Evolutionary conservation across 2,797 vertebrate genomes (phyloP).

Genomic region (Octomys mimax): DNA sequence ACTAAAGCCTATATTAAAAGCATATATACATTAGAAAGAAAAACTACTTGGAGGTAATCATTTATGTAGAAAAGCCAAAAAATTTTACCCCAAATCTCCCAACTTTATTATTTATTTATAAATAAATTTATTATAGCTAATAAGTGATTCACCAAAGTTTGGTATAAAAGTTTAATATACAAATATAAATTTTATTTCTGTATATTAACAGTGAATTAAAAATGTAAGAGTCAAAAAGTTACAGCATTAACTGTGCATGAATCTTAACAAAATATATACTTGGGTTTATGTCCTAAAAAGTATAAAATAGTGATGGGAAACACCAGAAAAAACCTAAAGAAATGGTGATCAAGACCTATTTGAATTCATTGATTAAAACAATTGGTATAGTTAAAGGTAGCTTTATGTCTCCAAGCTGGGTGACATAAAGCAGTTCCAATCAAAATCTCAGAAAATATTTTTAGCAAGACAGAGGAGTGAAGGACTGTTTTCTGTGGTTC

Average conservation of each 20-base stretch:
- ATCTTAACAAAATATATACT: constrained; percentile 23
- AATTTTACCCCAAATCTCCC: neutral
- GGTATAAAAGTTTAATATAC: neutral
- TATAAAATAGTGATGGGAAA: neutral
- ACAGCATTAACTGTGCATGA: neutral
- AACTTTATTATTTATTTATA: no score
- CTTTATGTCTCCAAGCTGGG: neutral
- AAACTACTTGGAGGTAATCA: constrained; percentile 11
- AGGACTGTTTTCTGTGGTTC: neutral
- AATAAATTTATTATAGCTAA: neutral
- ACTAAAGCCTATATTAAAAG: neutral
- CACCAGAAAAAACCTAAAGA: neutral
- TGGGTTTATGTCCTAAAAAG: constrained; percentile 30
- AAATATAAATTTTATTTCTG: constrained; percentile 20
- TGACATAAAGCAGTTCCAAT: neutral
- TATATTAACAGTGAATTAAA: constrained; percentile 1
- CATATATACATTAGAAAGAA: neutral
- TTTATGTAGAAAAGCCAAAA: constrained; percentile 34
- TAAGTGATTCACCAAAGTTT: neutral
- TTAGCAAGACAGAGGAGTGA: neutral
- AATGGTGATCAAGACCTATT: neutral
- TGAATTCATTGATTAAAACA: neutral
- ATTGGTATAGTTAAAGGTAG: neutral
- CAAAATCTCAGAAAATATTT: neutral
- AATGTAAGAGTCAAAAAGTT: neutral